Evolutionary conservation across 1,140 invertebrate species (phyloP), one percentile per base, ranked within the genome.

Genomic region (Drosophila bocqueti): DNA sequence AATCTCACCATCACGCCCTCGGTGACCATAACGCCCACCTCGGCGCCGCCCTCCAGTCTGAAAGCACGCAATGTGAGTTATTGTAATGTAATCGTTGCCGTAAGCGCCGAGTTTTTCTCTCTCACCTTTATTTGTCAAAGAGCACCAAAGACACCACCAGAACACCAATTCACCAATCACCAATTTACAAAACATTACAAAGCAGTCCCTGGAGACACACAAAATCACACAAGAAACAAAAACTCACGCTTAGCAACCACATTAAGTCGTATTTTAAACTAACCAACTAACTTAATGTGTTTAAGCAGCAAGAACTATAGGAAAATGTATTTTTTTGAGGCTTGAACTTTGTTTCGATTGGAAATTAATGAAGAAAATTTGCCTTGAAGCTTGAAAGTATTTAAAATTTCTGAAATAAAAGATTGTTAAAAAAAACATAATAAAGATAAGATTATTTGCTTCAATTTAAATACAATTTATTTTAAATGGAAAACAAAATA

Each of bases 1-100:
- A 93, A 93, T 92, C 91, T 95, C 43, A 95, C 95, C 43, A 96
- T 96, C 81, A 96, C 94, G 10, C 94, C 94, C 15, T 95, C 94
- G 34, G 94, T 96, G 64, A 96, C 95, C 42, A 96, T 96, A 79
- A 96, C 95, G n/a, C 95, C 95, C 8, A 95, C 95, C 40, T 95
- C 95, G 54, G 95, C 95, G 45, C 95, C 95, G 68, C 93, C 94
- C 50, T 93, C 94, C 34, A 95, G 95, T 87, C 93, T 95, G 85
- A 94, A 94, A 68, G 92, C 93, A 80, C 91, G 92, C 82, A 93
- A 93, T 93, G 92, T 93, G 91, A 93, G 93, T 92, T 87, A 83
- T 91, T 89, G 91, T 93, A 92, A 92, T 92, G 91, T 93, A 79
- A 91, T 93, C 86, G 91, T 92, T 92, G 91, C 91, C 85, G 91